Base-by-base conservation (phyloP, 2,888 invertebrate species). In the Pristionchus fissidentatus region DNA sequence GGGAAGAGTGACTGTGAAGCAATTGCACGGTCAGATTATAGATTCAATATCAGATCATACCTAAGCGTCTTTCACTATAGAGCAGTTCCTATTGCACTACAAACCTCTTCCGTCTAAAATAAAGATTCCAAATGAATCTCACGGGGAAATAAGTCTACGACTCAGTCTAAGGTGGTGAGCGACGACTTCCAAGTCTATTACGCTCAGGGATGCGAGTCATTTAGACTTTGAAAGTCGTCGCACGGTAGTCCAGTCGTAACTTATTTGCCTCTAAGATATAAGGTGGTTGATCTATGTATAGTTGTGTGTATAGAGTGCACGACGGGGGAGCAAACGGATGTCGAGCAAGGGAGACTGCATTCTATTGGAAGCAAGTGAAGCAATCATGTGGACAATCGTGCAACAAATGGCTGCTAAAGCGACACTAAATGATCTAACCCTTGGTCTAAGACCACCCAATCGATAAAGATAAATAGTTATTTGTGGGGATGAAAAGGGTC, bases 261-360 rank as follows among this genome's bases (percentile, higher is more conserved):
- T n/a, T n/a, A n/a, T n/a, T n/a, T n/a, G n/a, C n/a, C n/a, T n/a
- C n/a, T n/a, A n/a, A n/a, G n/a, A n/a, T n/a, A n/a, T n/a, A n/a
- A n/a, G n/a, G n/a, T n/a, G n/a, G n/a, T n/a, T n/a, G n/a, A n/a
- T n/a, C n/a, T n/a, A n/a, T n/a, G n/a, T 49, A 49, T 49, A 49
- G 8, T 60, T n/a, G n/a, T 60, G 8, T 26, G 29, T n/a, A 15
- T 83, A 78, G 91, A 78, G 89, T 92, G 52, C 91, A 91, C 83
- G 91, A 92, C 78, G 91, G 91, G 29, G 91, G 91, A 10, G 91
- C 91, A 19, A 91, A 90, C 78, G 91, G 91, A 41, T 91, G 91
- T 83, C 84, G 91, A 60, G 32, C 26, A 13, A 35, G 80, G 15
- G 38, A 43, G 10, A 80, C 80, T 19, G 80, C 80, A 10, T 57